phyloP scores from a whole-genome alignment of 2,113 vertebrate genomes.

The Amblyornis subalaris region DNA sequence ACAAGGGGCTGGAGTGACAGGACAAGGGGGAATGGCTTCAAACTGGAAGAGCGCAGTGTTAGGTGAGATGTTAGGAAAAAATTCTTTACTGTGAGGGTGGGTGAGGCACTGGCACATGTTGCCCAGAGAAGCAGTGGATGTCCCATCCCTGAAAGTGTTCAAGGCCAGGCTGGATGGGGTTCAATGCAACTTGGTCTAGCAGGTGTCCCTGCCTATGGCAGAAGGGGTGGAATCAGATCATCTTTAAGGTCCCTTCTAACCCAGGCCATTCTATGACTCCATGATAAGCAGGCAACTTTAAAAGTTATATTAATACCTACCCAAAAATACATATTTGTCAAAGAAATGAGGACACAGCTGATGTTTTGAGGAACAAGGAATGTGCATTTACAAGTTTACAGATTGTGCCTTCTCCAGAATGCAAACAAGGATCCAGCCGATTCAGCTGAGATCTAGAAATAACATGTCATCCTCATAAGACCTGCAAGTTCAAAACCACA shows the following conservation, averaged over 20 bases:
- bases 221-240: rapidly evolving
- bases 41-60: not conserved
- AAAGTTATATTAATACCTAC: not conserved
- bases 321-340: rapidly evolving
- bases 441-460: not conserved
- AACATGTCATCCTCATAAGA: not conserved
- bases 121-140: not conserved
- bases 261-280: not conserved
- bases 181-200: not conserved
- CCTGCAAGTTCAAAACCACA: not conserved
- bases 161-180: not conserved
- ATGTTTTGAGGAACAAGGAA: not conserved
- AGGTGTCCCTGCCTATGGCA: not conserved
- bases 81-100: not conserved
- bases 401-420: not conserved
- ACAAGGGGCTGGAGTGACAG: not conserved
- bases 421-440: not conserved
- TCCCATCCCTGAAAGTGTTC: not conserved
- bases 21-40: not conserved
- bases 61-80: not conserved
- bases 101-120: not conserved
- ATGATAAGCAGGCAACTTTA: not conserved
- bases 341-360: not conserved
- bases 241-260: not conserved
- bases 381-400: not conserved